phyloP scores from a whole-genome alignment of 2,797 vertebrate genomes.

The Muscicapa striata region DNA sequence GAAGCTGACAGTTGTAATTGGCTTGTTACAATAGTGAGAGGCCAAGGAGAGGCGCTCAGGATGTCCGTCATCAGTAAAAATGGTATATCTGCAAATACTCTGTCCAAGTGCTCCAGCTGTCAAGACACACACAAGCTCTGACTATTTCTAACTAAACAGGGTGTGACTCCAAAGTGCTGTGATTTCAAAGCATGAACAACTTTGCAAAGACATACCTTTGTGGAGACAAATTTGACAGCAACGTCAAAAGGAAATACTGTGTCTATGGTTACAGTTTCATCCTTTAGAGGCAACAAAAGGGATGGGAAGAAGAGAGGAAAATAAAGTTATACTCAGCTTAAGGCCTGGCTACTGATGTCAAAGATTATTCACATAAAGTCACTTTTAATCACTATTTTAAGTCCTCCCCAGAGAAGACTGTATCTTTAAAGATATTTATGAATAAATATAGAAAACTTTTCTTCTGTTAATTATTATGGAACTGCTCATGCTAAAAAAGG shows the following conservation, averaged over 20 bases:
- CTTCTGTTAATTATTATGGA: not conserved
- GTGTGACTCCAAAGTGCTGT: not conserved
- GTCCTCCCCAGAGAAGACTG: fast-evolving
- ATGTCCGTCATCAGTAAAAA: constrained; percentile 86
- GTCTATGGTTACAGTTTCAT: constrained; percentile 91
- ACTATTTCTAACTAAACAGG: not conserved
- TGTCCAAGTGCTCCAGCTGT: constrained; percentile 83
- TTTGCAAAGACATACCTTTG: constrained; percentile 83
- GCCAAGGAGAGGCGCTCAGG: constrained; percentile 86
- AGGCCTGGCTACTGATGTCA: not conserved
- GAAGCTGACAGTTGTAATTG: constrained; percentile 84
- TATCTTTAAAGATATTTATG: not conserved
- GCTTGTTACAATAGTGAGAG: constrained; percentile 82
- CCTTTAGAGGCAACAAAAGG: constrained; percentile 71
- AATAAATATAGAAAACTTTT: not conserved
- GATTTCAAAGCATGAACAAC: not conserved
- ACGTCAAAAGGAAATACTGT: constrained; percentile 92
- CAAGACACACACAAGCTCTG: constrained; percentile 22
- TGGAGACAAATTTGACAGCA: constrained; percentile 86
- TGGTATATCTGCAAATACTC: constrained; percentile 84
- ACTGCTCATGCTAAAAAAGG: not conserved
- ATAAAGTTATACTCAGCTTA: not conserved
- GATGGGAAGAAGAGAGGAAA: not conserved
- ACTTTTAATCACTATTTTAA: not conserved
- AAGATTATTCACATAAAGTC: not conserved